Evolutionary conservation across 2,888 invertebrate genomes (phyloP).

Genomic region (Leucoma salicis): DNA sequence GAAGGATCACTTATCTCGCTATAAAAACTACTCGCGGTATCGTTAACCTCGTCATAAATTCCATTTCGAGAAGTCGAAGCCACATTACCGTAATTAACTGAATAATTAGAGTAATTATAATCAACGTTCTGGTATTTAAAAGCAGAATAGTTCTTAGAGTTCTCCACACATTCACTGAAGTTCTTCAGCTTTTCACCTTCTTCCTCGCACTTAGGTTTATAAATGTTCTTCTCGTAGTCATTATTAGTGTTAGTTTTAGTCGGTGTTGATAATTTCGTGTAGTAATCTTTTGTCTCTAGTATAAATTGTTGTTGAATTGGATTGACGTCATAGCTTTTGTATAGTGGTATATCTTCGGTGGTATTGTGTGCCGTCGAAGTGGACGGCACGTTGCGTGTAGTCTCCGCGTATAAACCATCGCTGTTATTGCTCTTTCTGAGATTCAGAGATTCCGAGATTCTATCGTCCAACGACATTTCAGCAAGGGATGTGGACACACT

Average conservation of each 20-base stretch:
- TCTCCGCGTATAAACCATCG: constrained; percentile 61
- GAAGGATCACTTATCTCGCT: constrained; percentile 60
- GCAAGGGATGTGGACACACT: constrained; percentile 45
- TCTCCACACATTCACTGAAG: constrained; percentile 65
- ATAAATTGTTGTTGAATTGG: constrained; percentile 63
- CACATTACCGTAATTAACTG: constrained; percentile 35
- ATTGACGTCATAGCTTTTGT: constrained; percentile 61
- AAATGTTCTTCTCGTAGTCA: constrained; percentile 72
- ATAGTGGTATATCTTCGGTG: constrained; percentile 56
- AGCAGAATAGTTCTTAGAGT: constrained; percentile 72
- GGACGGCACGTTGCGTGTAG: constrained; percentile 37
- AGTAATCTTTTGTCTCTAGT: constrained; percentile 70
- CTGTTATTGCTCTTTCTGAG: constrained; percentile 68
- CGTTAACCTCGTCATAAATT: constrained; percentile 68
- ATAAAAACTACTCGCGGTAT: constrained; percentile 63
- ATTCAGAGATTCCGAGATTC: constrained; percentile 75
- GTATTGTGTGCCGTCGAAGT: constrained; percentile 36
- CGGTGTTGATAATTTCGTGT: constrained; percentile 66
- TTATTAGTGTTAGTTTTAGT: constrained; percentile 42
- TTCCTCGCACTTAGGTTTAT: constrained; percentile 65
- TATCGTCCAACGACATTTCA: constrained; percentile 71
- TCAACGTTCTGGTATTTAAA: constrained; percentile 68
- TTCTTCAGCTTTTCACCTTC: constrained; percentile 62
- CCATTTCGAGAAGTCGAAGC: constrained; percentile 43
- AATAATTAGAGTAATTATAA: constrained; percentile 45